phyloP scores from a whole-genome alignment of 2,797 vertebrate genomes.

The Benthosema pterotum region DNA sequence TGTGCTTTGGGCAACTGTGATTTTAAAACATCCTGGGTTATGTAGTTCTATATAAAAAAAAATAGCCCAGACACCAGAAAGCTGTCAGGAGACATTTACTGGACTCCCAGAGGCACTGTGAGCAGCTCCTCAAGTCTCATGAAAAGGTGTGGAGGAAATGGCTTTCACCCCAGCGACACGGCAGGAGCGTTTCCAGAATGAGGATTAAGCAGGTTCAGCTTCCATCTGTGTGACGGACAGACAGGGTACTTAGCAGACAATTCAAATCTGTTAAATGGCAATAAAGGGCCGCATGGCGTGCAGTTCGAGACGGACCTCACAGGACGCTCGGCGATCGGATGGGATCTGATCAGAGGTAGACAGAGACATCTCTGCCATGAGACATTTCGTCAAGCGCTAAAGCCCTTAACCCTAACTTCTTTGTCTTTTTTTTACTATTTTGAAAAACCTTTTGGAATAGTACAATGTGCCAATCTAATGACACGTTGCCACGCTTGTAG shows the following conservation, averaged over 20 bases:
- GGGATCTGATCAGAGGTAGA: conserved; percentile 54
- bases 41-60: conserved; percentile 62
- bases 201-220: conserved; percentile 75
- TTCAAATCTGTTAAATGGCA: conserved; percentile 79
- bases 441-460: too few relatives aligned
- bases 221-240: conserved; percentile 76
- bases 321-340: conserved; percentile 52
- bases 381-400: too few relatives aligned
- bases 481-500: too few relatives aligned
- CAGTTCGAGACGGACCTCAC: conserved; percentile 56
- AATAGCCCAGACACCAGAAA: conserved; percentile 53
- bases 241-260: conserved; percentile 77
- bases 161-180: conserved; percentile 56
- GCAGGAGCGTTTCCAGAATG: conserved; percentile 70
- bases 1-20: conserved; percentile 68
- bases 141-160: conserved; percentile 75
- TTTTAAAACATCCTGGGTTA: conserved; percentile 77
- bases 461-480: too few relatives aligned
- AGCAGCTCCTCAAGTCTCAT: conserved; percentile 70
- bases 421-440: too few relatives aligned
- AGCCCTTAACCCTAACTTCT: too few relatives aligned
- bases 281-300: conserved; percentile 73
- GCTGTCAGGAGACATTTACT: conserved; percentile 74
- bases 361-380: too few relatives aligned
- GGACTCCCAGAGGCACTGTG: conserved; percentile 53